Base-by-base conservation (phyloP, 1,140 invertebrate genomes). In the Oryzaephilus surinamensis region DNA sequence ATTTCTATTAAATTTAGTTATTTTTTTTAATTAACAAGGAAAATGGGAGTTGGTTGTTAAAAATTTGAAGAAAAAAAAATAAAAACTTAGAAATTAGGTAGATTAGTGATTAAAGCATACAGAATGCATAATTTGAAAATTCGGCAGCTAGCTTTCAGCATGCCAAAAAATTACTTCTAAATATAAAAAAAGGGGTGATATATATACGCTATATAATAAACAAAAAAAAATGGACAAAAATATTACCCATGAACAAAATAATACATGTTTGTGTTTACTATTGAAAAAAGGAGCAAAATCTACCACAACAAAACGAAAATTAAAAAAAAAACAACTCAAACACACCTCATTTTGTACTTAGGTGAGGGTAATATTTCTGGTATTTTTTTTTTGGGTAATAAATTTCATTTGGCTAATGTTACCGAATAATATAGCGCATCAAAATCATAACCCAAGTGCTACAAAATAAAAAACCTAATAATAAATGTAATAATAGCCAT, bases 371-470 rank as follows among this genome's bases (percentile, higher is more conserved):
- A n/a, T 6, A 10, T 7, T n/a, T 24, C 23, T 11, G 8, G 19
- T 24, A n/a, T 24, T 4, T 24, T 24, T 24, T 24, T 24, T 24
- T 24, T 24, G 41, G 48, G 48, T 44, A 43, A 41, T 33, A 47
- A 35, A 41, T 50, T 40, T 29, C 40, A 26, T 10, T 20, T 45
- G 30, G 35, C 38, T 36, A 40, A 32, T 31, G 41, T 35, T 24
- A 24, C 11, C 23, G 23, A 20, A 20, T 5, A 20, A 5, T 5
- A 20, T 52, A 54, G 54, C 52, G 49, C 48, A 49, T n/a, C n/a
- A n/a, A n/a, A 54, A 56, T 45, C 54, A 52, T 54, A 54, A 54
- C 46, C 46, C 52, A 57, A 57, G 46, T 53, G 52, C 55, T 57
- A 55, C 51, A 46, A 48, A 50, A 41, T 41, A 33, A 20, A 43